Conservation (phyloP, 2,888 invertebrate genomes). For the Drosophila barbarae region DNA sequence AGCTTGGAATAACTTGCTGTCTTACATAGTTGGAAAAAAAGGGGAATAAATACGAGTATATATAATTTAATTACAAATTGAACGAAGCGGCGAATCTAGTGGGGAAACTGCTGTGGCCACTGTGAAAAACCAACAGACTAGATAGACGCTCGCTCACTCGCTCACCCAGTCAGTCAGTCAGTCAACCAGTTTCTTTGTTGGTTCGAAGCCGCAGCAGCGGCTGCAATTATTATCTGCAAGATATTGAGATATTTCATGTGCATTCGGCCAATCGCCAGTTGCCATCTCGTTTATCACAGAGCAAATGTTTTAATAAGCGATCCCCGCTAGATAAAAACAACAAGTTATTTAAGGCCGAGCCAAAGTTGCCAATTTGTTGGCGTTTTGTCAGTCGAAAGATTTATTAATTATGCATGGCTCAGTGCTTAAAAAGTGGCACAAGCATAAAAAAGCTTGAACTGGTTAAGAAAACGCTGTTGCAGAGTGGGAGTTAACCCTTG, state of each 20-base stretch:
- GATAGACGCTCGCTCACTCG: slow-evolving; percentile 8
- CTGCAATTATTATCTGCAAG: slow-evolving; percentile 61
- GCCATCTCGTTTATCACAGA: slow-evolving; percentile 65
- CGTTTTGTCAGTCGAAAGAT: slow-evolving; percentile 58
- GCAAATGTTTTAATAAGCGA: slow-evolving; percentile 71
- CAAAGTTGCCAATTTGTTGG: slow-evolving; percentile 63
- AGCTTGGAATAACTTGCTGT: slow-evolving; percentile 32
- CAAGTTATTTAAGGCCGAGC: slow-evolving; percentile 64
- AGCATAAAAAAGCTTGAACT: slow-evolving; percentile 3
- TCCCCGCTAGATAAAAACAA: slow-evolving; percentile 68
- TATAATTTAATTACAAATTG: slow-evolving; percentile 68
- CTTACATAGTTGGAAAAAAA: slow-evolving; percentile 30
- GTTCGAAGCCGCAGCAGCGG: slow-evolving; percentile 34
- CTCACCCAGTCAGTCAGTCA: slow-evolving; percentile 33
- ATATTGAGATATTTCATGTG: slow-evolving; percentile 50
- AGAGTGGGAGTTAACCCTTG: slow-evolving; percentile 1
- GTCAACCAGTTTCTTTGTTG: slow-evolving; percentile 55
- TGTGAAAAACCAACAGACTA: slow-evolving; percentile 50
- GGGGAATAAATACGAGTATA: slow-evolving; percentile 51
- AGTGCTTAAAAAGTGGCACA: slow-evolving; percentile 57
- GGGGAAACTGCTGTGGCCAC: slow-evolving; percentile 30
- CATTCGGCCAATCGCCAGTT: slow-evolving; percentile 53
- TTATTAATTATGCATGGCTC: slow-evolving; percentile 65
- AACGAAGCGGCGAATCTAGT: slow-evolving; percentile 36
- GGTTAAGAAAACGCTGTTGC: neutral